Conservation (phyloP, 2,113 vertebrate genomes). For the Siphamia tubifer region DNA sequence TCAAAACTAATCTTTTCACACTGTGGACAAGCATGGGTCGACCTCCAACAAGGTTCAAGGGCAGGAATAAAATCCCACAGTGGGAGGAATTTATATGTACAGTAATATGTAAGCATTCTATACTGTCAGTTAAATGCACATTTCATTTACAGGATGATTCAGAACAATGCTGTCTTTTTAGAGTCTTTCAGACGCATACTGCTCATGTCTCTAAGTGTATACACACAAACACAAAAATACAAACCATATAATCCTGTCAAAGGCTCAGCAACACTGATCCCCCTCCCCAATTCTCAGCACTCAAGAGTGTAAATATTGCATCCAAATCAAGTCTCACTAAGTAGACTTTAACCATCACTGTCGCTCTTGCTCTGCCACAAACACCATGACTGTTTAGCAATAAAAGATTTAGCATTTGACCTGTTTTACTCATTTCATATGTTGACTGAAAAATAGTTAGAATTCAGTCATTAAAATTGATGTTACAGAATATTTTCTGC, state of each 20-base stretch:
- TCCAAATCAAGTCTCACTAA: conserved; percentile 27
- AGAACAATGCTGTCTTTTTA: neutral
- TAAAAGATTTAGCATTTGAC: neutral
- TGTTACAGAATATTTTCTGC: neutral
- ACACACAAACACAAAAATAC: neutral
- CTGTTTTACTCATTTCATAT: neutral
- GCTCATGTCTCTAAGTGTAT: neutral
- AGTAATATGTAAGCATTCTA: no score
- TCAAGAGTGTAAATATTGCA: conserved; percentile 44
- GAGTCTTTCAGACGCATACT: neutral
- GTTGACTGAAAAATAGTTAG: neutral
- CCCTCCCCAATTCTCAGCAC: conserved; percentile 38
- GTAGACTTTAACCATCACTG: neutral
- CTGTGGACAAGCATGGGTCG: no score
- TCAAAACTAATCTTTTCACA: no score
- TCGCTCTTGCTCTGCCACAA: neutral
- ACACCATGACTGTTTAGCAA: neutral
- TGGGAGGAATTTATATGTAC: no score
- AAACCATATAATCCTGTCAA: conserved; percentile 61
- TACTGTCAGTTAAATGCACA: no score
- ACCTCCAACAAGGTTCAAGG: no score
- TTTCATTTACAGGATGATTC: neutral
- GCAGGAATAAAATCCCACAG: no score
- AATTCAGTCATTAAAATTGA: neutral
- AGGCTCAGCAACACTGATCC: conserved; percentile 52